phyloP scores from a whole-genome alignment of 2,113 vertebrate genomes.

The Rostratula benghalensis region DNA sequence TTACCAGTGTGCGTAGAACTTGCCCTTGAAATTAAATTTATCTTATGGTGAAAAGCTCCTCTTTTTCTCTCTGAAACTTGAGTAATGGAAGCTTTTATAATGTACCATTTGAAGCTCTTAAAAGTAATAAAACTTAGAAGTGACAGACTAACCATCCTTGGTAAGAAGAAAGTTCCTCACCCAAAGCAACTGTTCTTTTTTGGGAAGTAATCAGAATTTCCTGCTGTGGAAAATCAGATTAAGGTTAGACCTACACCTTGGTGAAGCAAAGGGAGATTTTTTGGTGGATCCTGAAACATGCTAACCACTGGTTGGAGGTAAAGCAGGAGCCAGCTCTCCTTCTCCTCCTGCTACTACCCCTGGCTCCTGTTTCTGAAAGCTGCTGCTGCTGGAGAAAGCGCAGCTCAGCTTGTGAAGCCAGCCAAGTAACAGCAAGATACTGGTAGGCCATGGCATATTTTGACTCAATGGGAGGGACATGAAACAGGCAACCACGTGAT shows the following conservation, averaged over 20 bases:
- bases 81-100: constrained; percentile 9
- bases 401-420: background rate
- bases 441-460: background rate
- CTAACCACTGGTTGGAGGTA: background rate
- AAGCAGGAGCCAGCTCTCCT: background rate
- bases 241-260: background rate
- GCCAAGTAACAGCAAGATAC: background rate
- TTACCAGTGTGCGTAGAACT: background rate
- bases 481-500: background rate
- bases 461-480: background rate
- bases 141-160: background rate
- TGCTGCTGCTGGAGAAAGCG: background rate
- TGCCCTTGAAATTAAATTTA: background rate
- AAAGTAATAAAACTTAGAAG: background rate
- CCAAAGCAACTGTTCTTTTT: background rate
- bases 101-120: background rate
- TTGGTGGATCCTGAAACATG: background rate
- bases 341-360: background rate
- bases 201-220: background rate
- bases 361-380: background rate
- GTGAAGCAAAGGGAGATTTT: background rate
- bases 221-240: background rate
- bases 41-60: background rate
- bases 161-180: background rate
- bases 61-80: background rate